These are phyloP conservation scores for Drosophila melanogaster DNA, from an alignment of 1,140 invertebrate genomes.

Conservation along the genomic window Release_6_plus_ISO1_MT NT_033777.3:21804001-21804500, in stretches of 20 bases:
- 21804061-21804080: slow-evolving; percentile 57
- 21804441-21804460: slow-evolving; percentile 1
- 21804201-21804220: slow-evolving; percentile 27
- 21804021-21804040: slow-evolving; percentile 84
- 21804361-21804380: neutral
- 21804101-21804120: slow-evolving; percentile 30
- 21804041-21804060: slow-evolving; percentile 77
- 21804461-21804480: neutral
- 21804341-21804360: slow-evolving; percentile 13
- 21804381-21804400: slow-evolving; percentile 54
- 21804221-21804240: slow-evolving; percentile 76
- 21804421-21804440: neutral
- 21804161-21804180: slow-evolving; percentile 22
- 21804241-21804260: slow-evolving; percentile 84
- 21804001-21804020: slow-evolving; percentile 82
- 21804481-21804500: slow-evolving; percentile 23
- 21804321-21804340: slow-evolving; percentile 84
- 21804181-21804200: slow-evolving; percentile 31
- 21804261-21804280: slow-evolving; percentile 85
- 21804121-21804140: slow-evolving; percentile 54
- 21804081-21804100: slow-evolving; percentile 7
- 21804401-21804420: slow-evolving; percentile 31
- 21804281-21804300: slow-evolving; percentile 85
- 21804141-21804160: slow-evolving; percentile 71
- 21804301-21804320: slow-evolving; percentile 84